These are phyloP conservation scores for pig (Sus scrofa) DNA, from an alignment of 2,113 vertebrate species.

Conservation along the genomic window DNA sequence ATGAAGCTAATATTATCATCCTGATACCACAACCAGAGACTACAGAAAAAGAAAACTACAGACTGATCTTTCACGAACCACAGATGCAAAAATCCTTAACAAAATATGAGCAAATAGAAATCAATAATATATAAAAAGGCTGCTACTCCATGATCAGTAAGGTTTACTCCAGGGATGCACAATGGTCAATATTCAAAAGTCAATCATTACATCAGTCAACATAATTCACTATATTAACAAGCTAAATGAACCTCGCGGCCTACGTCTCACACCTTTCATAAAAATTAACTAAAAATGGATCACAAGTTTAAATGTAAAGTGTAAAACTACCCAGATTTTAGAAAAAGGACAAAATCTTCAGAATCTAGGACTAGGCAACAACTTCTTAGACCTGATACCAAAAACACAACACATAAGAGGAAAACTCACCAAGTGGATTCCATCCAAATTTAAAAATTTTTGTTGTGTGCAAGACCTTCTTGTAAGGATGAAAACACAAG, in stretches of 20 bases:
- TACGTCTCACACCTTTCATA: not conserved
- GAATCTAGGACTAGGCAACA: not conserved
- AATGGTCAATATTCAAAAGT: not conserved
- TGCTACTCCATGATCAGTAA: not conserved
- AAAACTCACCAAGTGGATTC: not conserved
- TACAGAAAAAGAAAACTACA: constrained; percentile 11
- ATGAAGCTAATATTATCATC: not conserved
- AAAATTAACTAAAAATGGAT: not conserved
- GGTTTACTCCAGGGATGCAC: not conserved
- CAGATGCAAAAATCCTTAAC: not conserved
- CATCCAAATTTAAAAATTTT: not conserved
- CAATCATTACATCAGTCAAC: not conserved
- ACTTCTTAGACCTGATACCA: not conserved
- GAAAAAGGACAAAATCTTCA: constrained; percentile 13
- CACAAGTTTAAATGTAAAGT: constrained; percentile 8
- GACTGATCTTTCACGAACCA: not conserved
- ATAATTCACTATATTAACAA: not conserved
- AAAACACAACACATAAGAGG: not conserved
- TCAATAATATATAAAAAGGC: not conserved
- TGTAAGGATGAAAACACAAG: not conserved
- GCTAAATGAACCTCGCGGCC: not conserved
- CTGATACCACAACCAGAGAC: not conserved
- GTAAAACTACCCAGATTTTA: not conserved
- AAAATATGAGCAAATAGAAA: constrained; percentile 48
- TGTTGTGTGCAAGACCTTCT: not conserved